phyloP scores from a whole-genome alignment of 2,113 vertebrate genomes.

The Amazona guildingii region DNA sequence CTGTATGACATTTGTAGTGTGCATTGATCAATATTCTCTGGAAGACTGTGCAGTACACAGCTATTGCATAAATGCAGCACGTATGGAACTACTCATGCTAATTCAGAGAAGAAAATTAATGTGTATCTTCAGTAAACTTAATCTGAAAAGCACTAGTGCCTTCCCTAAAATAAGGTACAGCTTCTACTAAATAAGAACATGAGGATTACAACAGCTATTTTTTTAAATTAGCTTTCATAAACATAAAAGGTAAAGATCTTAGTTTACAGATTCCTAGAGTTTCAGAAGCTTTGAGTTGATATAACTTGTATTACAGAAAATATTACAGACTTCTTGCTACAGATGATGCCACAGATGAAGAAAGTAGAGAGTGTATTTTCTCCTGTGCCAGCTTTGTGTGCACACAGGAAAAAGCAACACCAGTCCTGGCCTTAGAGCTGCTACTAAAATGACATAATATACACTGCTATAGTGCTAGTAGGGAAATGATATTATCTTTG shows the following conservation, averaged over 20 bases:
- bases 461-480: fast-evolving
- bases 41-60: not conserved
- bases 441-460: not conserved
- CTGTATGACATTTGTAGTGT: not conserved
- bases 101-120: not conserved
- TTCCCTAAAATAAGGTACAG: not conserved
- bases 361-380: not conserved
- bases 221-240: not conserved
- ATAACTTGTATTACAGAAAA: not conserved
- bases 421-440: not conserved
- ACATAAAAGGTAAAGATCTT: not conserved
- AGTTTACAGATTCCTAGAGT: not conserved
- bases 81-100: not conserved
- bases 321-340: not conserved
- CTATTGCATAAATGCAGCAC: not conserved
- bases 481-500: not conserved
- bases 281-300: not conserved
- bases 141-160: not conserved
- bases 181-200: not conserved
- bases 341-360: not conserved
- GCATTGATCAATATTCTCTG: not conserved
- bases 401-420: not conserved
- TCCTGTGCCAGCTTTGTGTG: not conserved
- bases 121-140: not conserved
- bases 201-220: not conserved